phyloP scores from a whole-genome alignment of 2,888 invertebrate genomes.

The Rhagonycha fulva region DNA sequence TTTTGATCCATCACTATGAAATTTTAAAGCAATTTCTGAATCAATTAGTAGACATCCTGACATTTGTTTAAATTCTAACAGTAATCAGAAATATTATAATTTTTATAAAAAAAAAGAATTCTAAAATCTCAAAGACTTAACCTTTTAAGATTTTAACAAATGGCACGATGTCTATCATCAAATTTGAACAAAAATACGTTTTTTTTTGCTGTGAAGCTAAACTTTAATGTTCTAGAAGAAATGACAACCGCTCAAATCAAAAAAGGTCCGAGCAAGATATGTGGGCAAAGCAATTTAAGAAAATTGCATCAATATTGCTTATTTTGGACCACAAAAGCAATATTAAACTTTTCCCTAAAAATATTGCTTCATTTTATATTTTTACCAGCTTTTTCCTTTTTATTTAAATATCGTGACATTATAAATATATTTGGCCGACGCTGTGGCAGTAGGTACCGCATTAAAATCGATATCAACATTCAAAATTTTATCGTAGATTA shows the following conservation, averaged over 20 bases:
- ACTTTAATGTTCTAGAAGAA: neutral
- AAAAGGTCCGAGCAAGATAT: neutral
- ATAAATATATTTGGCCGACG: neutral
- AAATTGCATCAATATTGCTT: neutral
- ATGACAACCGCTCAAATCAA: neutral
- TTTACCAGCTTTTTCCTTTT: neutral
- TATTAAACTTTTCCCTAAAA: neutral
- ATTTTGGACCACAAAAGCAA: neutral
- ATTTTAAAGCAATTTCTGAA: too few species aligned
- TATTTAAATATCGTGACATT: neutral
- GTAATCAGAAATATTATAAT: too few species aligned
- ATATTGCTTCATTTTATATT: neutral
- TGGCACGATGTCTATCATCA: too few species aligned
- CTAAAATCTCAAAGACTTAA: too few species aligned
- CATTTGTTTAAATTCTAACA: too few species aligned
- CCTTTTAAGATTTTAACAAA: too few species aligned
- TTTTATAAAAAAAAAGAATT: too few species aligned
- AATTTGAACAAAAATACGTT: too few species aligned
- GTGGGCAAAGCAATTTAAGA: neutral
- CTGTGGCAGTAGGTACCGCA: neutral
- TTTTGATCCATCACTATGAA: too few species aligned
- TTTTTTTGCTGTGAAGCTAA: too few species aligned
- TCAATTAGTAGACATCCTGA: too few species aligned
- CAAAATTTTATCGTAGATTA: neutral
- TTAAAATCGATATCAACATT: neutral